Base-by-base conservation (phyloP, 2,888 invertebrate species). In the Malthinus seriepunctatus region DNA sequence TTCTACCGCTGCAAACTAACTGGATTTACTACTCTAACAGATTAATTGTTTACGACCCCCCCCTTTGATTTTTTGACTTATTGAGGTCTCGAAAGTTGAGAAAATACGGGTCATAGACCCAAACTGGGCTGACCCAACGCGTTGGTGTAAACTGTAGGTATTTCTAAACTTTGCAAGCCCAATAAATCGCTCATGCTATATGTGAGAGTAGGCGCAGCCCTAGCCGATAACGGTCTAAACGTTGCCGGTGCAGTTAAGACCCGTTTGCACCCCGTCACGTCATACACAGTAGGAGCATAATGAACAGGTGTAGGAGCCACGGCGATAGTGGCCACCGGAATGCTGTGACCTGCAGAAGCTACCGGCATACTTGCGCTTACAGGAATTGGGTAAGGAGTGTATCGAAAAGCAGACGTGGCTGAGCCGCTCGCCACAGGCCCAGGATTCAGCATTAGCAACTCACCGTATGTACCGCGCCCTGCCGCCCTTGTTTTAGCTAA, bases 401-500 rank as follows among this genome's bases (percentile, higher is more conserved):
- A 84, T 63, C 84, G 83, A 76, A 84, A 77, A 56, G 83, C 82
- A 68, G 82, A 81, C 64, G 78, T 68, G 32, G 75, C 72, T 63
- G 76, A 72, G 72, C 78, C 74, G 74, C 80, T 77, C 73, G 78
- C 76, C 74, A 77, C 74, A 68, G 77, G 75, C 38, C 67, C 77
- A 81, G 87, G 86, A 82, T 89, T 86, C 83, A 88, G 86, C 85
- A 89, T 89, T 87, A 93, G 88, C 87, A 93, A 94, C 95, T 95
- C 94, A 95, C 95, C 95, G 89, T 95, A 95, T 85, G 94, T 92
- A 83, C 94, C 93, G 83, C 95, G 90, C 74, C 93, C 93, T 75
- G 94, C 93, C 80, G 94, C 94, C 80, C 95, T 89, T 83, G 94
- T 95, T 86, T 95, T 95, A 77, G 94, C 94, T 84, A 95, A 83